phyloP scores from a whole-genome alignment of 2,888 invertebrate genomes.

The Apodemia mormo region DNA sequence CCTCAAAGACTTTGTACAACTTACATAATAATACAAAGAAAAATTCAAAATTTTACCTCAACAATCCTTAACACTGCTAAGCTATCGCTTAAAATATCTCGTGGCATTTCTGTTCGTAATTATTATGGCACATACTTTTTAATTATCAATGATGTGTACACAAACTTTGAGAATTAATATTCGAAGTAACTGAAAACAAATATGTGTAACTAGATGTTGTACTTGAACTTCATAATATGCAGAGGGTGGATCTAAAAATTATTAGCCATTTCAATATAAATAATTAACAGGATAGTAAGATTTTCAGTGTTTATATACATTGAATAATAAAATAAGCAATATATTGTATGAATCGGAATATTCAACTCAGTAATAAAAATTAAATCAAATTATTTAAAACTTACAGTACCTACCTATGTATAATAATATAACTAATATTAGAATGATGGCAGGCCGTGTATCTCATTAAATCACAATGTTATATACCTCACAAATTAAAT shows the following conservation, averaged over 20 bases:
- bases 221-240: not conserved
- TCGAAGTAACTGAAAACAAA: conserved; percentile 18
- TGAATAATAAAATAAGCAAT: not conserved
- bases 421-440: not conserved
- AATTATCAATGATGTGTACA: conserved; percentile 11
- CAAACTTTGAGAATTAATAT: conserved; percentile 7
- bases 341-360: not conserved
- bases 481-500: not conserved
- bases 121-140: conserved; percentile 41
- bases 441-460: conserved; percentile 4
- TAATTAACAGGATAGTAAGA: not conserved
- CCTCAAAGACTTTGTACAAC: not conserved
- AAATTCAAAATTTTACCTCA: conserved; percentile 64
- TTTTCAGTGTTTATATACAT: not conserved
- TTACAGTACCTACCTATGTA: not conserved
- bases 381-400: not conserved
- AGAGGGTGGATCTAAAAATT: conserved; percentile 10
- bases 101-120: conserved; percentile 76
- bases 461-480: not conserved
- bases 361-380: not conserved
- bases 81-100: conserved; percentile 86
- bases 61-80: conserved; percentile 83
- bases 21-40: not conserved
- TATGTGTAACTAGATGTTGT: not conserved
- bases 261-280: not conserved